These are phyloP conservation scores for Gymnoscelis rufifasciata DNA, from an alignment of 2,888 invertebrate species.

Conservation along the genomic window DNA sequence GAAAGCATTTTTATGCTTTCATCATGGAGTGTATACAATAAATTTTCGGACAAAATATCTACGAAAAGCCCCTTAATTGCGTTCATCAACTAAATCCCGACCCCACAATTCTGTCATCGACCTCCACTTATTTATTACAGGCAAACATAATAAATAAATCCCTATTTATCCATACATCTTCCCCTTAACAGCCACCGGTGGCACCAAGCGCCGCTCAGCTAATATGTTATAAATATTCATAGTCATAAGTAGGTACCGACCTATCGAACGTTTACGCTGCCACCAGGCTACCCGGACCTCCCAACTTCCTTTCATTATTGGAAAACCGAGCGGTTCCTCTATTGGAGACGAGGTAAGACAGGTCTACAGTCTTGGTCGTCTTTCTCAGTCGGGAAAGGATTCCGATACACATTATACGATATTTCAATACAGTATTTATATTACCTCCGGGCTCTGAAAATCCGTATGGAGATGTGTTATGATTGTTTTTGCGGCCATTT, in stretches of 20 bases:
- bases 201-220: slow-evolving; percentile 59
- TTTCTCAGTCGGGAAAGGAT: slow-evolving; percentile 53
- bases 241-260: slow-evolving; percentile 69
- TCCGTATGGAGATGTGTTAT: slow-evolving; percentile 44
- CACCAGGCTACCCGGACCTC: slow-evolving; percentile 39
- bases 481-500: slow-evolving; percentile 30
- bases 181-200: slow-evolving; percentile 56
- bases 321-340: slow-evolving; percentile 13
- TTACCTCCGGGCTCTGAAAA: slow-evolving; percentile 60
- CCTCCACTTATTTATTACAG: too few species aligned
- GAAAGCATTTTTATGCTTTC: too few species aligned
- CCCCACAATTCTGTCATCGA: too few species aligned
- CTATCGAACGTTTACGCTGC: slow-evolving; percentile 64
- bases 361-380: slow-evolving; percentile 41
- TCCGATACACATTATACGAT: slow-evolving; percentile 69
- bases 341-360: slow-evolving; percentile 22
- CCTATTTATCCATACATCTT: slow-evolving; percentile 24
- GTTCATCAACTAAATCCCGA: too few species aligned
- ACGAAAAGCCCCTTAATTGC: too few species aligned
- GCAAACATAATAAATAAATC: slow-evolving; percentile 14
- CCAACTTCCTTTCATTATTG: slow-evolving; percentile 23
- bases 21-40: too few species aligned
- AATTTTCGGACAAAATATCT: too few species aligned
- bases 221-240: slow-evolving; percentile 78
- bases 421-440: slow-evolving; percentile 74